Evolutionary conservation across 2,113 vertebrate species (phyloP), one percentile per base, ranked within the genome.

Genomic region (Lamprotornis superbus): DNA sequence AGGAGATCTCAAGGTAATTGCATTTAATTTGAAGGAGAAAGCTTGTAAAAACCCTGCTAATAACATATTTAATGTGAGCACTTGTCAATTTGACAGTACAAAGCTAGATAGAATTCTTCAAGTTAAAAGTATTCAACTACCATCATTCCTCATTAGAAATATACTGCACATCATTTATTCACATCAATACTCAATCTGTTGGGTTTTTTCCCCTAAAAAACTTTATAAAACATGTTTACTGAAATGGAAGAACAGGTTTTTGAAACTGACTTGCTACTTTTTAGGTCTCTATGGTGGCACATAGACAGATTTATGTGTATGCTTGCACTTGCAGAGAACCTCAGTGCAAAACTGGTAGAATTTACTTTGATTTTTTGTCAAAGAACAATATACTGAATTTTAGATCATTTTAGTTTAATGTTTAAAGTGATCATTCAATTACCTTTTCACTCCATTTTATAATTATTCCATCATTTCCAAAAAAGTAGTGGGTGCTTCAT

Each of bases 21-120:
- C 30, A 39, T 74, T 65, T 93, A 78, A 86, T 83, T 83, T 93
- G 63, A 88, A 87, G 28, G 18, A 70, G 21, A 79, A 79, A 83
- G 20, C 25, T 89, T 89, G 15, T 28, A 53, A 90, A 88, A 90
- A 28, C 11, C 27, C 47, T 74, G 3, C 5, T 92, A 67, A 37
- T 80, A 74, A 33, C 5, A n/a, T 64, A 23, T 57, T 55, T 86
- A 74, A 5, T 27, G 27, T 24, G 4, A 88, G 21, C 39, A 53
- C 7, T 73, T 79, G 67, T 68, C 31, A 92, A 42, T 7, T 42
- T 67, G 28, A 46, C 53, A 37, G n/a, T 35, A 65, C 7, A 83
- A 83, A 93, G 12, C 17, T 65, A 53, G 37, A 53, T 52, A 39
- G 5, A 85, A 71, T 57, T 73, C 24, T 57, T 90, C 37, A 83